These are phyloP conservation scores for Fragum sueziense DNA, from an alignment of 2,888 invertebrate species.

Conservation along the genomic window DNA sequence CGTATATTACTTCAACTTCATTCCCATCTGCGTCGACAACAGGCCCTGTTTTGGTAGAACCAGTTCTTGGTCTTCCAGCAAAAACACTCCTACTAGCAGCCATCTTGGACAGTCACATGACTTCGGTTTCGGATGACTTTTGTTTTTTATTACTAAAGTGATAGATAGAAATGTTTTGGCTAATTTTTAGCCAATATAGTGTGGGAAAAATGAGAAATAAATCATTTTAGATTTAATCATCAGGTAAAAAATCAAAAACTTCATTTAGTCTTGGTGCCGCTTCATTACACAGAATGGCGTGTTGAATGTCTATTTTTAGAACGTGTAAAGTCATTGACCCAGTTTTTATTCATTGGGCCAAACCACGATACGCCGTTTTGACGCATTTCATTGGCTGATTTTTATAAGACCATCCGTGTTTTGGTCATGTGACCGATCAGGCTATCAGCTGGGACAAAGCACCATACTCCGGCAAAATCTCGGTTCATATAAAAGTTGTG, in stretches of 20 bases:
- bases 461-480: background rate
- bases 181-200: no score
- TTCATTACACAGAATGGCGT: no score
- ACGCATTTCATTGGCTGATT: conserved; percentile 70
- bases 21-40: conserved; percentile 78
- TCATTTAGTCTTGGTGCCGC: no score
- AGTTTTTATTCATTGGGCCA: conserved; percentile 53
- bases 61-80: conserved; percentile 72
- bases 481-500: background rate
- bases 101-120: conserved; percentile 74
- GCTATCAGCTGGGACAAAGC: conserved; percentile 53
- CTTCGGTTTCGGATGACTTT: conserved; percentile 9
- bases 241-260: no score
- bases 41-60: conserved; percentile 70
- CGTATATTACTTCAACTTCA: conserved; percentile 73
- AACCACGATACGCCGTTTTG: conserved; percentile 19
- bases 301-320: conserved; percentile 1
- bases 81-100: conserved; percentile 75
- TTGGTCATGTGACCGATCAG: conserved; percentile 61
- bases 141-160: background rate
- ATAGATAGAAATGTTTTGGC: no score
- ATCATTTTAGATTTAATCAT: no score
- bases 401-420: conserved; percentile 66
- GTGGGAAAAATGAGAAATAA: background rate
- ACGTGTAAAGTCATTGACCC: conserved; percentile 16